A percentile compares a stretch with the other conserved stretches of the same genome.
Conservation (phyloP, 64 coral and sea anemone species). For the Stichodactyla mertensii region DNA sequence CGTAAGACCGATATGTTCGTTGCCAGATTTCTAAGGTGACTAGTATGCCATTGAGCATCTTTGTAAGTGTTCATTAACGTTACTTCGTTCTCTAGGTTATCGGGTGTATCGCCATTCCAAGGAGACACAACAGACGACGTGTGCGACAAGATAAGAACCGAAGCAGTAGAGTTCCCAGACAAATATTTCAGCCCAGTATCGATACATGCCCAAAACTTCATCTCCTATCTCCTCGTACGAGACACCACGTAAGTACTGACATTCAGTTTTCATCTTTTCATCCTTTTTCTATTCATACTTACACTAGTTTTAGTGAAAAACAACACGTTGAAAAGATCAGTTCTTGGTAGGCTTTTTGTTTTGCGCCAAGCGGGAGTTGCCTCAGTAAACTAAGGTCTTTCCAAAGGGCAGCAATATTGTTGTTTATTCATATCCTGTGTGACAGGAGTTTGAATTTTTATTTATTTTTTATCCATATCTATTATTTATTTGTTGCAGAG, state of each 20-base stretch:
- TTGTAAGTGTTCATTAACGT: neutral
- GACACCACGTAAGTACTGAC: constrained; percentile 58
- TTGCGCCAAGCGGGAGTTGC: too few relatives aligned
- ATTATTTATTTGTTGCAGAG: constrained; percentile 22
- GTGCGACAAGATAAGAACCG: constrained; percentile 67
- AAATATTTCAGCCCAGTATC: constrained; percentile 75
- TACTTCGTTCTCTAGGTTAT: constrained; percentile 49
- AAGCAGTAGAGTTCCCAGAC: constrained; percentile 49
- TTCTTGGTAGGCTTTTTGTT: too few relatives aligned
- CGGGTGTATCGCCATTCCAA: constrained; percentile 83
- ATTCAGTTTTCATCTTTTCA: neutral
- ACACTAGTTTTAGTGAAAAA: too few relatives aligned
- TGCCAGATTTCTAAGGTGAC: too few relatives aligned
- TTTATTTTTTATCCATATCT: neutral
- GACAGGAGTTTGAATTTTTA: too few relatives aligned
- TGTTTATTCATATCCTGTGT: too few relatives aligned
- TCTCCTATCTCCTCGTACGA: constrained; percentile 61
- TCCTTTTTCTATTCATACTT: too few relatives aligned
- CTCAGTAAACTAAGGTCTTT: too few relatives aligned
- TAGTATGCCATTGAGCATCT: neutral
- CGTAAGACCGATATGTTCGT: too few relatives aligned
- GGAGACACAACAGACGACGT: constrained; percentile 65
- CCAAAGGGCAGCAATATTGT: too few relatives aligned
- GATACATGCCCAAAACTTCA: constrained; percentile 78
- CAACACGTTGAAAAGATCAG: too few relatives aligned